Base-by-base conservation (phyloP, 2,113 vertebrate genomes). In the Poeciliopsis turrubarensis region DNA sequence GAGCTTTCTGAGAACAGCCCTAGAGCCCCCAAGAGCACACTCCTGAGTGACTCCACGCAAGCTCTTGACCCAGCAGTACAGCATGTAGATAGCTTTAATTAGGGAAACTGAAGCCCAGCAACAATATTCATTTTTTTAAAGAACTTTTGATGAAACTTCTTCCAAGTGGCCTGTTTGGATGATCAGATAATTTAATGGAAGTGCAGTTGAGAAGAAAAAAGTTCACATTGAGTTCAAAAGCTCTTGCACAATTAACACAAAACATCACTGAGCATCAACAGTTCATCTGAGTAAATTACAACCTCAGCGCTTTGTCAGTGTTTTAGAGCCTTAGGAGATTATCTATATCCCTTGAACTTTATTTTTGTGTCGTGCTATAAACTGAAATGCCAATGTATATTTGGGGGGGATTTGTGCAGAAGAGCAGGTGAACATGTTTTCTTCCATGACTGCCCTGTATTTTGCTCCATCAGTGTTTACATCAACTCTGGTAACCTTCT, bases 1-100 rank as follows among this genome's bases (percentile, higher is more conserved):
- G 91, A 89, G 88, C 79, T 89, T 90, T 85, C 84, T 89, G 88
- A 92, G 92, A 93, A 93, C 72, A 47, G 64, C 73, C 83, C 77
- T 70, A 86, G 78, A 89, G 76, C 71, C 68, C 25, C 78, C 0
- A 26, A 90, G 89, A 89, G 86, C 84, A 65, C 30, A 34, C 87
- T 88, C 91, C 92, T 87, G 67, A 91, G 68, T 22, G 75, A 82
- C 82, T 88, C 87, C 90, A 88, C 91, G 70, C 62, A n/a, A 65
- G 70, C 84, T 87, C 89, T 92, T 90, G 78, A 91, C 80, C 87
- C 78, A 72, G 65, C 25, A 0, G 66, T 32, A 47, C 77, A 81
- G 85, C 74, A 63, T 66, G 39, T n/a, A 86, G 80, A 85, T 80
- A 68, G 12, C 65, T 30, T 70, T 73, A 63, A 86, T 87, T 72